Base-by-base conservation (phyloP, 2,797 vertebrate species). In the Rhinatrema bivittatum region DNA sequence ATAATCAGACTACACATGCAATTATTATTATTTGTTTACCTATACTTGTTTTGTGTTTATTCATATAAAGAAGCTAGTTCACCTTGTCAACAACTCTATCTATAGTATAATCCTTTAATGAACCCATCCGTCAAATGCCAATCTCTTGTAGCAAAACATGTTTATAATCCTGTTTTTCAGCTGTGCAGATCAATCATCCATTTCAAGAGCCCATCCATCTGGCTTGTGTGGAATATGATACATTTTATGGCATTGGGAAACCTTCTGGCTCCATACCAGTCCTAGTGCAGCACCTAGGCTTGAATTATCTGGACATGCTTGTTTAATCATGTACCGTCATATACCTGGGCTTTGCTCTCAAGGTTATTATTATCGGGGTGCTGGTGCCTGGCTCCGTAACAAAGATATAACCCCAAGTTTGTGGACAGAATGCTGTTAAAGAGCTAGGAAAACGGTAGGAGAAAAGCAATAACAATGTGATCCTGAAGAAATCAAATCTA, bases 1-100 rank as follows among this genome's bases (percentile, higher is more conserved):
- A 28, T 8, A 9, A 22, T n/a, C 21, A 16, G 19, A 14, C 10
- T 26, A 26, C 27, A 36, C n/a, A n/a, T n/a, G n/a, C n/a, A n/a
- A n/a, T n/a, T n/a, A n/a, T n/a, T n/a, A n/a, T n/a, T n/a, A n/a
- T n/a, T n/a, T n/a, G n/a, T n/a, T n/a, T 46, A 66, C 65, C 72
- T 50, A 55, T 62, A 48, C 60, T 70, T 60, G 58, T 48, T 56
- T 54, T 62, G 62, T 48, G 56, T 42, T n/a, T 64, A 68, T 62
- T 65, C 54, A 56, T 70, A 62, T 66, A 78, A 68, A 71, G 68
- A 72, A 72, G 62, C 64, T 65, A 73, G 62, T 53, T 65, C 60
- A 36, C 70, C 68, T 75, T 80, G 75, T 82, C 81, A 78, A 77
- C 83, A 73, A 50, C 61, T 82, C 84, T 84, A 81, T 86, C 71